Conservation (phyloP, 2,113 vertebrate species). For the Pangasianodon hypophthalmus region DNA sequence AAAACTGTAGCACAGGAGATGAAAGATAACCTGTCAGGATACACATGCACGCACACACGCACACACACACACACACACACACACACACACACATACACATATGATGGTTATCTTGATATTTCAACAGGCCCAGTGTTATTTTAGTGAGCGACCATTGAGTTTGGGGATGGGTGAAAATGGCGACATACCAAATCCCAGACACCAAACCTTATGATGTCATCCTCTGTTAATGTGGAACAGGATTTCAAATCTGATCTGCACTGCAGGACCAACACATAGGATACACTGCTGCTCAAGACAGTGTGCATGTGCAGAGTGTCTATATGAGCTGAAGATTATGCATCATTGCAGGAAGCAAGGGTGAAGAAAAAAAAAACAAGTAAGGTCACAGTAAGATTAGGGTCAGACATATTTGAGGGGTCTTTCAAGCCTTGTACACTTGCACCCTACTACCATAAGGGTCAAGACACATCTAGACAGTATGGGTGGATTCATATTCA, state of each 20-base stretch:
- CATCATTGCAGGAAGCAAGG: neutral
- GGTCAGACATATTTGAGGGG: neutral
- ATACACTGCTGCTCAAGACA: neutral
- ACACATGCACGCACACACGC: conserved; percentile 2
- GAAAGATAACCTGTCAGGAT: conserved; percentile 7
- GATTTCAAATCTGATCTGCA: neutral
- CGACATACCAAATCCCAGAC: neutral
- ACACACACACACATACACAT: neutral
- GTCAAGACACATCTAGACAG: neutral
- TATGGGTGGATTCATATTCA: neutral
- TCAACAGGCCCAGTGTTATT: neutral
- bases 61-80: neutral
- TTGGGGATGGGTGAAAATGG: neutral
- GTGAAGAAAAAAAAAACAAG: neutral
- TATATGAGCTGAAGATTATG: neutral
- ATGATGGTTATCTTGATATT: neutral
- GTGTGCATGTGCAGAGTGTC: neutral
- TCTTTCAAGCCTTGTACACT: neutral
- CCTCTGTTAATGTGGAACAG: neutral
- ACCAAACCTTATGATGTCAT: neutral
- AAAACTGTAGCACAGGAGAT: neutral
- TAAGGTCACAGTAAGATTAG: neutral
- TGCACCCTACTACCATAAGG: neutral
- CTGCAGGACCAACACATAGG: neutral
- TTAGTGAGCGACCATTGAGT: neutral